phyloP scores from a whole-genome alignment of 2,888 invertebrate species.

The Drosophila koepferae region DNA sequence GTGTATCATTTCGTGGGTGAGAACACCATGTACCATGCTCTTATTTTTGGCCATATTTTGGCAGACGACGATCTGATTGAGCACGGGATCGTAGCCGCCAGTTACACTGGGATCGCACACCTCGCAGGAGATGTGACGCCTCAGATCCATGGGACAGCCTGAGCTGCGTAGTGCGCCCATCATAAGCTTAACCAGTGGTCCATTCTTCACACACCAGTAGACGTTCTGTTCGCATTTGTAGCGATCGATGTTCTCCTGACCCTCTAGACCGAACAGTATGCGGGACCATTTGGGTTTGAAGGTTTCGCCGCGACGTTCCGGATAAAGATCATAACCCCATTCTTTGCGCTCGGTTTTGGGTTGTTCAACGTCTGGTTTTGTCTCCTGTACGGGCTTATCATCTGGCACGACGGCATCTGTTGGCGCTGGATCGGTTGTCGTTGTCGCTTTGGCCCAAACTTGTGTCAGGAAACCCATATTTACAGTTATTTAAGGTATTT shows the following conservation, averaged over 20 bases:
- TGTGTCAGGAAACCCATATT: slow-evolving; percentile 65
- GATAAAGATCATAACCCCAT: slow-evolving; percentile 94
- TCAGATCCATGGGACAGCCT: slow-evolving; percentile 90
- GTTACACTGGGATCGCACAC: slow-evolving; percentile 93
- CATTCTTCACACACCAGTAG: slow-evolving; percentile 89
- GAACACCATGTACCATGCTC: slow-evolving; percentile 91
- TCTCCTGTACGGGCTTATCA: slow-evolving; percentile 21
- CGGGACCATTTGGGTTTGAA: slow-evolving; percentile 87
- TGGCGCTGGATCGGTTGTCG: slow-evolving; percentile 18
- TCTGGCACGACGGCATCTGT: slow-evolving; percentile 22
- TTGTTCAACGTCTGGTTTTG: not conserved
- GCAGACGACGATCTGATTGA: slow-evolving; percentile 91
- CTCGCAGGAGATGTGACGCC: slow-evolving; percentile 96
- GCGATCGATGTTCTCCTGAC: slow-evolving; percentile 89
- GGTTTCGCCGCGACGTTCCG: slow-evolving; percentile 89
- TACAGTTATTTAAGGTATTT: slow-evolving; percentile 14
- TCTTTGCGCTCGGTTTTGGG: slow-evolving; percentile 63
- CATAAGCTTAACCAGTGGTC: slow-evolving; percentile 94
- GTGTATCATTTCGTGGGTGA: slow-evolving; percentile 97
- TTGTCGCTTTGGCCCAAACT: slow-evolving; percentile 66
- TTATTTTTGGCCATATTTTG: slow-evolving; percentile 91
- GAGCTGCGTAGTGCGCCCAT: slow-evolving; percentile 90
- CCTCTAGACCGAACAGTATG: slow-evolving; percentile 88
- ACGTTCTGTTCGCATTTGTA: slow-evolving; percentile 93
- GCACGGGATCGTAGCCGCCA: slow-evolving; percentile 90